Percentiles rank a stretch among this genome's conserved stretches.
Evolutionary conservation across 2,888 invertebrate genomes (phyloP).

Genomic region (Hyposoter didymator): DNA sequence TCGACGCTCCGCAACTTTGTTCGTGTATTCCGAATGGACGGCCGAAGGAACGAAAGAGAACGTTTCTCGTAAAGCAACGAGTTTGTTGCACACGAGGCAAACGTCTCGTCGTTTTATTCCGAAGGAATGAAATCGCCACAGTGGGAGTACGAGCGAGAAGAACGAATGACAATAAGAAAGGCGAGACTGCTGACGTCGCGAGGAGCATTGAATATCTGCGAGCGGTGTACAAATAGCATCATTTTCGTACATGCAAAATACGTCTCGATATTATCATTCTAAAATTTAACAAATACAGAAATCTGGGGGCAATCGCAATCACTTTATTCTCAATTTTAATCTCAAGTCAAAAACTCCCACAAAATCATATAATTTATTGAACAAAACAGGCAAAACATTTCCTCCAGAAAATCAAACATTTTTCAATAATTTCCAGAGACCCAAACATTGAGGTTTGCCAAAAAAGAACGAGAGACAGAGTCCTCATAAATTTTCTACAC

Average conservation of each 20-base stretch:
- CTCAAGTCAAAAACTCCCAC: neutral
- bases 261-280: neutral
- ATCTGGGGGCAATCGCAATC: neutral
- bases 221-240: constrained; percentile 55
- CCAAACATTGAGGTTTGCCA: neutral
- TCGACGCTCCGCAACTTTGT: constrained; percentile 66
- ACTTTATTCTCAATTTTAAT: neutral
- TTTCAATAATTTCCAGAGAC: neutral
- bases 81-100: constrained; percentile 68
- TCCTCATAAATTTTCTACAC: neutral
- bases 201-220: constrained; percentile 53
- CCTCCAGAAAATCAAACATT: neutral
- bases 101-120: constrained; percentile 65
- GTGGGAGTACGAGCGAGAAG: constrained; percentile 41
- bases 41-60: constrained; percentile 41
- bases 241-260: constrained; percentile 36
- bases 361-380: neutral
- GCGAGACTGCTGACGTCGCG: constrained; percentile 35
- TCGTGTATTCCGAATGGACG: constrained; percentile 42
- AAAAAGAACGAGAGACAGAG: neutral
- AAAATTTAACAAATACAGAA: neutral
- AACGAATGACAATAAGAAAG: constrained; percentile 42
- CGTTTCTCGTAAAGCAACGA: constrained; percentile 70
- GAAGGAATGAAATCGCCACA: constrained; percentile 58
- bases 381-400: neutral